Evolutionary conservation across 2,888 invertebrate species (phyloP), one percentile per base, ranked within the genome.

Genomic region (Priocnemis perturbator): DNA sequence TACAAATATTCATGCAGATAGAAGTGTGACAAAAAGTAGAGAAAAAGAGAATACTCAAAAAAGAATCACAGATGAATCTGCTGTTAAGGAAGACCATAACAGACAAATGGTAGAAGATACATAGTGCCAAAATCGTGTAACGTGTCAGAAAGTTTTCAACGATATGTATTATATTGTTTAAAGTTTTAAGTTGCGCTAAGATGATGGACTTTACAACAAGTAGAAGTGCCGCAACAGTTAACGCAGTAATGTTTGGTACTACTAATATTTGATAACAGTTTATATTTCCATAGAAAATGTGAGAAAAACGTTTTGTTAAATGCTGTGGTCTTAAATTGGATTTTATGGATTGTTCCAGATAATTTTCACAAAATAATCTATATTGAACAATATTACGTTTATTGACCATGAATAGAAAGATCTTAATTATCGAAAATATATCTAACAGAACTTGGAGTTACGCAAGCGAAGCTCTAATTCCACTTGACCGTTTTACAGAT

Each of bases 21-120:
- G 87, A 56, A 78, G 86, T 83, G 55, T 65, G 56, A 74, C 77
- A 86, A 89, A 77, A 87, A 90, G 90, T 81, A 89, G 89, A 88
- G 91, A 90, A 79, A 90, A 88, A 86, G 90, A 91, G 68, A 83
- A 81, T 78, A 82, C 82, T 79, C 85, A 83, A 77, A 87, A 89
- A 77, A 90, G 89, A 84, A 90, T 87, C 83, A 85, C 85, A 83
- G 90, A 90, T 73, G 89, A 88, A 82, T 88, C 89, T 87, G 69
- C 71, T 66, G 72, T 77, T 45, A 78, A 90, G 80, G 89, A 89
- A 85, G 91, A 91, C 86, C 87, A 88, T 79, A 83, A 87, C 86
- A 91, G 90, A 87, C 91, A 91, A 90, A 91, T 91, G 90, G 90
- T 91, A 90, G 92, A 92, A 89, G 91, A 92, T 90, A 91, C 91